Evolutionary conservation across 2,113 vertebrate genomes (phyloP).

Genomic region (Erythrolamprus reginae): DNA sequence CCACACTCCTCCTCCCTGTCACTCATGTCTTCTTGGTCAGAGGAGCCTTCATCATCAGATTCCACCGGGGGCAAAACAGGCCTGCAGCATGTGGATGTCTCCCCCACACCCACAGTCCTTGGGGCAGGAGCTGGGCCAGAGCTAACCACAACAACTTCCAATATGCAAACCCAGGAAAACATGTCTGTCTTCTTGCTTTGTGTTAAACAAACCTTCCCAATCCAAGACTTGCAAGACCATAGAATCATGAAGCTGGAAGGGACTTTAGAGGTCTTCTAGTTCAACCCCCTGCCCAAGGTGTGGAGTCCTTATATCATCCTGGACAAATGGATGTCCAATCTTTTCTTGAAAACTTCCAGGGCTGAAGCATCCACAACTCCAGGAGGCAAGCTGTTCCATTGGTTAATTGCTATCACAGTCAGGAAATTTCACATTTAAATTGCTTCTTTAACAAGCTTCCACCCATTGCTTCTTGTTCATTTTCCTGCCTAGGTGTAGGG

Average conservation of each 20-base stretch:
- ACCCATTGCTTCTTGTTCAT: too few species aligned
- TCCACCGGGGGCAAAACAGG: too few species aligned
- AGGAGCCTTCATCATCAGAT: too few species aligned
- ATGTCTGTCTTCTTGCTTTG: not conserved
- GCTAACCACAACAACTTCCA: too few species aligned
- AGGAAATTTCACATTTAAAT: not conserved
- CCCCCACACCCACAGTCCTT: too few species aligned
- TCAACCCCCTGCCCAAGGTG: not conserved
- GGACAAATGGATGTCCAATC: not conserved
- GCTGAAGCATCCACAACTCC: not conserved
- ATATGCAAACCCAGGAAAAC: not conserved
- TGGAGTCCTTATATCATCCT: not conserved
- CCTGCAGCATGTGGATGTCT: too few species aligned
- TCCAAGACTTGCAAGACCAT: not conserved
- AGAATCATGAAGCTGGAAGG: not conserved
- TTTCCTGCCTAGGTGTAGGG: too few species aligned
- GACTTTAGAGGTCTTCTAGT: not conserved
- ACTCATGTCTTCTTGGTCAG: too few species aligned
- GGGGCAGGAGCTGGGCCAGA: too few species aligned
- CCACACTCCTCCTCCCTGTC: too few species aligned
- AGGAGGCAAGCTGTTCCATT: not conserved
- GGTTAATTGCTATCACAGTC: not conserved
- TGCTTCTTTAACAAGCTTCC: too few species aligned
- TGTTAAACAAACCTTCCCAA: not conserved
- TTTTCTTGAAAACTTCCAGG: not conserved